Base-by-base conservation (phyloP, 2,113 vertebrate species). In the Nestor notabilis region DNA sequence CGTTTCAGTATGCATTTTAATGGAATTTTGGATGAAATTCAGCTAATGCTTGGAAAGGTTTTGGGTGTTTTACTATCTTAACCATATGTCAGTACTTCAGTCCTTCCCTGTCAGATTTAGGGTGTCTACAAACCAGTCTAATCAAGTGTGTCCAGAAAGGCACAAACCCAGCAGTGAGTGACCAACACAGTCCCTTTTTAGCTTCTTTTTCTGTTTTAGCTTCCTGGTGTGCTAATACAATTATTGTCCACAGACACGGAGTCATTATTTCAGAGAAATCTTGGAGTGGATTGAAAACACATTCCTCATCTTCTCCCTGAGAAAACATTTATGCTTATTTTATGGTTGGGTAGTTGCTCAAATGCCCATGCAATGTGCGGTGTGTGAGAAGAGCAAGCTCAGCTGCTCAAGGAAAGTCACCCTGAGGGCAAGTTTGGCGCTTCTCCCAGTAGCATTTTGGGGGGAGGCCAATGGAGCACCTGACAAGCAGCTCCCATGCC, bases 271-370 rank as follows among this genome's bases (percentile, higher is more conserved):
- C 35, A 66, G 58, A 33, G 39, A 95, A 78, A 43, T 39, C 49
- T 84, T 89, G 86, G 77, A 79, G 46, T 10, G 46, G 41, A 69
- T 76, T 81, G 63, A 31, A 93, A 91, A 80, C 60, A 61, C 87
- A 80, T 87, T 61, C 91, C 83, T 92, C 74, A 23, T 79, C 70
- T n/a, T 63, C 81, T 94, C 81, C 61, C 74, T 64, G 31, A 87
- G 85, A 95, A 93, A 95, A 89, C 65, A 90, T 86, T 96, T 82
- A 83, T 92, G 76, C 92, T 89, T 95, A 78, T 95, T 97, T 96
- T 72, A 87, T 69, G 88, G 83, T 72, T 94, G 89, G 52, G 41
- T 95, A 78, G 91, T 44, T 93, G 83, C 56, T 97, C 87, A 96
- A 94, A 96, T 91, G 95, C 74, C 94, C 95, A 89, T 96, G 93